These are phyloP conservation scores for Xenops minutus DNA, from an alignment of 2,797 vertebrate species.

Conservation along the genomic window DNA sequence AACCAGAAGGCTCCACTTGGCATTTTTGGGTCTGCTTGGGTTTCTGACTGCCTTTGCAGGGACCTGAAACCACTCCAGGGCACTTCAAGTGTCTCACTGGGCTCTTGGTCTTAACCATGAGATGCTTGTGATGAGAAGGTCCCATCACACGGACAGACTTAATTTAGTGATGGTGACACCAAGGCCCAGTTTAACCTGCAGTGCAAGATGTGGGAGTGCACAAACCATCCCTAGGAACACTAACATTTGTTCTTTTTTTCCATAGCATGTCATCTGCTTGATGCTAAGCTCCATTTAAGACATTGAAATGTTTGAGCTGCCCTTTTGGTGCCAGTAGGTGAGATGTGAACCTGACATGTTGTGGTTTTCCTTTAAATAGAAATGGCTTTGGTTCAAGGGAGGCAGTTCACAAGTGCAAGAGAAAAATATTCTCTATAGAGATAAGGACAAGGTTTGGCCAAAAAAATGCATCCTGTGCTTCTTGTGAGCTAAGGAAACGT, in stretches of 20 bases:
- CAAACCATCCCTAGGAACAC: neutral
- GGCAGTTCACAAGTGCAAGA: neutral
- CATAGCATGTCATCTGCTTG: neutral
- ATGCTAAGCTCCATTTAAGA: neutral
- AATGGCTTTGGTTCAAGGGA: neutral
- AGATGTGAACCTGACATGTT: neutral
- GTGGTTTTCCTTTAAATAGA: neutral
- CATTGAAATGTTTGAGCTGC: neutral
- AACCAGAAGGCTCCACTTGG: neutral
- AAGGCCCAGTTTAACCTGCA: neutral
- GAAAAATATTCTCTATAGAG: neutral
- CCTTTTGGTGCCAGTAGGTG: neutral
- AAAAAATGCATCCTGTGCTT: neutral
- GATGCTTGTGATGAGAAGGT: neutral
- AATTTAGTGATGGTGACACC: neutral
- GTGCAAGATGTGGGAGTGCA: neutral
- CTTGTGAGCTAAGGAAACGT: neutral
- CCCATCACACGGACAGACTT: neutral
- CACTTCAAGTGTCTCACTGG: neutral
- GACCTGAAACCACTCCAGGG: neutral
- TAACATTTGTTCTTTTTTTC: neutral
- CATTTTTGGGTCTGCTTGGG: neutral
- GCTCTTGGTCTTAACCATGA: accelerated
- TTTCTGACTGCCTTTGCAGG: neutral
- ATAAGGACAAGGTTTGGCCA: neutral